Evolutionary conservation across 1,140 invertebrate species (phyloP).

Genomic region (Trichogramma pretiosum): DNA sequence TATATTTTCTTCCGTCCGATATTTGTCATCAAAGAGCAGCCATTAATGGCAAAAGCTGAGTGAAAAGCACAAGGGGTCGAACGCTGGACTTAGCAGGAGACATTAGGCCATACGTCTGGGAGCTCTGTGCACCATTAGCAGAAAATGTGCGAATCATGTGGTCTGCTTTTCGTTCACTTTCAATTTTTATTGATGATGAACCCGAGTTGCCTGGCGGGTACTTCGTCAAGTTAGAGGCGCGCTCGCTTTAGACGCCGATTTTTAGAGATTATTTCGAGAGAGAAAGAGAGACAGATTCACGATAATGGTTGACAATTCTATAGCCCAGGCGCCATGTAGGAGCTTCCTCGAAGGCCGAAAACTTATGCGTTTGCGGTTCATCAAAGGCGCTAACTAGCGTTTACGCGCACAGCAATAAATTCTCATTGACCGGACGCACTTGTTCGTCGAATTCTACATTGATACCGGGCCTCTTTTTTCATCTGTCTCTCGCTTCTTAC

Average conservation of each 20-base stretch:
- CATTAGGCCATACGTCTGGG: constrained; percentile 42
- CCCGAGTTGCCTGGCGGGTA: too few species aligned
- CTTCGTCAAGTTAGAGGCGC: too few species aligned
- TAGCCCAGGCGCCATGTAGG: too few species aligned
- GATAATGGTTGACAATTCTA: too few species aligned
- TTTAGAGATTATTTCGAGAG: too few species aligned
- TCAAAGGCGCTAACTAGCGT: too few species aligned
- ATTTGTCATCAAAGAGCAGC: constrained; percentile 48
- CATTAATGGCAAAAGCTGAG: constrained; percentile 41
- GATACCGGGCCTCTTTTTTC: constrained; percentile 18
- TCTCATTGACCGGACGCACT: constrained; percentile 32
- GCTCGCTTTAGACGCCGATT: too few species aligned
- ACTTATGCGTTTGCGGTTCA: constrained; percentile 25
- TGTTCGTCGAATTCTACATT: constrained; percentile 28
- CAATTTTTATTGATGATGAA: too few species aligned
- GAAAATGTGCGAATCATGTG: too few species aligned
- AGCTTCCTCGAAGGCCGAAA: constrained; percentile 38
- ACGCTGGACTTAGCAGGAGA: constrained; percentile 39
- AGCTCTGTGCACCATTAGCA: constrained; percentile 18
- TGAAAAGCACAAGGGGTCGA: constrained; percentile 22
- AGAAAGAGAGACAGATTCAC: too few species aligned
- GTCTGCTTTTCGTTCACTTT: too few species aligned
- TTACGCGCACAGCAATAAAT: constrained; percentile 39
- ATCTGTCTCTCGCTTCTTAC: too few species aligned
- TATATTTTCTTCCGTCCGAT: constrained; percentile 43